Base-by-base conservation (phyloP, 2,888 invertebrate genomes). In the Diplolepis rosae region DNA sequence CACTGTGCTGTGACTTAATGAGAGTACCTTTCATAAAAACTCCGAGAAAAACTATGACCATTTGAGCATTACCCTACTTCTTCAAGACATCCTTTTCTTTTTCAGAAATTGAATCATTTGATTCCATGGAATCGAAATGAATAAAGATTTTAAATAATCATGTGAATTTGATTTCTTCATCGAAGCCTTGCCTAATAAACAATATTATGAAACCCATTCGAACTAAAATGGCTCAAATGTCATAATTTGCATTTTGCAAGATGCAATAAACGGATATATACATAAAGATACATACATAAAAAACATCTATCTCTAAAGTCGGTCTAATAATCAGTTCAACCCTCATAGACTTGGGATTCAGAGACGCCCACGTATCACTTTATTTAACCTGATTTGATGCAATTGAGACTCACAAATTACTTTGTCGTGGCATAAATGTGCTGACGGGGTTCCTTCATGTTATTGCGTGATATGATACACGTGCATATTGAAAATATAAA, bases 351-450 rank as follows among this genome's bases (percentile, higher is more conserved):
- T 9, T 7, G 48, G 48, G 48, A 48, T 48, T 48, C 48, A 18
- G 22, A 48, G 27, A 50, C 66, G 66, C 66, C 66, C 32, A 66
- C 66, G 32, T 27, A 27, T 30, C 32, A 66, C 66, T 66, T 66
- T 66, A 51, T 66, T 50, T 66, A 51, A 66, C 51, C 66, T 51
- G 66, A 50, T 66, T 30, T 66, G 66, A 66, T 66, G 51, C 35
- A 66, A 66, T 66, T 66, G 51, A 42, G 66, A 66, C 51, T 51
- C 50, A 66, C 66, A 51, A 66, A 66, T 51, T 66, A 51, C 66
- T 66, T 66, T 24, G 50, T 51, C 24, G n/a, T 51, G 24, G 48
- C 48, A 48, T 48, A 48, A 48, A 48, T 48, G 48, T 48, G 22
- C 48, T 48, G n/a, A 48, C 18, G 48, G 15, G 48, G 48, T 48